phyloP scores from a whole-genome alignment of 2,797 vertebrate species.

The Crypturellus tataupa region DNA sequence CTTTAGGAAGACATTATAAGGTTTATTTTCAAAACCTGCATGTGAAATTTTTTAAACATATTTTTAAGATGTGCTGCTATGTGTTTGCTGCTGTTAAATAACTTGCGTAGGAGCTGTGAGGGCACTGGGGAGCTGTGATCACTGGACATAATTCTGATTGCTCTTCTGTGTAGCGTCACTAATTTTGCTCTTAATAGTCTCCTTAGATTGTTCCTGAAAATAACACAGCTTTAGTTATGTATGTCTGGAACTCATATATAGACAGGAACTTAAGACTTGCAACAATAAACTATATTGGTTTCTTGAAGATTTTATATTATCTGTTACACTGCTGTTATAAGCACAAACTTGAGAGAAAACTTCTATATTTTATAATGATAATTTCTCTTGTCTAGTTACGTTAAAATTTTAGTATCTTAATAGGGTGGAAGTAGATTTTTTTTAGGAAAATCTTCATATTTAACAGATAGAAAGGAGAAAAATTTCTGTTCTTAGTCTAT shows the following conservation, averaged over 20 bases:
- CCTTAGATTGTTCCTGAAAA: not conserved
- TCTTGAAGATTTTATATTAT: not conserved
- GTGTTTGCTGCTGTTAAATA: not conserved
- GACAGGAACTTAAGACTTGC: not conserved
- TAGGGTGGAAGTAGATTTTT: not conserved
- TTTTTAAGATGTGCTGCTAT: not conserved
- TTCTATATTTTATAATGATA: not conserved
- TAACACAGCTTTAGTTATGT: not conserved
- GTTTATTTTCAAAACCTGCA: not conserved
- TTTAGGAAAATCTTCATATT: not conserved
- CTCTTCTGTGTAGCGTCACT: not conserved
- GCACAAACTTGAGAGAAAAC: too few relatives aligned
- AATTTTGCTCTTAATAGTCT: slow-evolving; percentile 14
- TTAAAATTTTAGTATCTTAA: not conserved
- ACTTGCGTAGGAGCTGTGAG: not conserved
- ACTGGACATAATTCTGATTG: not conserved
- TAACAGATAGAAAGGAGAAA: not conserved
- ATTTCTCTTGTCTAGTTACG: not conserved
- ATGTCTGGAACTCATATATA: not conserved
- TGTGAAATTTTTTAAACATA: not conserved
- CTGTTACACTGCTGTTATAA: not conserved
- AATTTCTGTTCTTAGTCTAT: not conserved
- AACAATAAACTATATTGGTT: not conserved
- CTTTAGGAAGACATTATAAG: not conserved
- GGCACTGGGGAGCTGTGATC: not conserved